Conservation (phyloP, 2,113 vertebrate species). For the Alectura lathami region DNA sequence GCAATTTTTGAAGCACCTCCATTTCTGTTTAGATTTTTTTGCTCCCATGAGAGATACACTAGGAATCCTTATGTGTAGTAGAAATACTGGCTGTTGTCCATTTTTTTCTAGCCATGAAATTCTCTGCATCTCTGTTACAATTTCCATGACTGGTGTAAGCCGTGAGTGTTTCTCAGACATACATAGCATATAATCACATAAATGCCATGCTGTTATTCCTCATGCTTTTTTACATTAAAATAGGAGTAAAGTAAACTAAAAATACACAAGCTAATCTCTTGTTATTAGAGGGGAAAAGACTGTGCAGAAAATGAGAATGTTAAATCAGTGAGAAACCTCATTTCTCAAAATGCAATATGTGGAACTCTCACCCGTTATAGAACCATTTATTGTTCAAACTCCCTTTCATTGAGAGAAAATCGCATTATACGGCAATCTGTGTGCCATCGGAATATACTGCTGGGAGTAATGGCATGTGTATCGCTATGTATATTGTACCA, state of each 20-base stretch:
- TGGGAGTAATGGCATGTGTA: not conserved
- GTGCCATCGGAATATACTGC: not conserved
- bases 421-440: not conserved
- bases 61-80: not conserved
- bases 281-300: not conserved
- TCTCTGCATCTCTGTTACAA: not conserved
- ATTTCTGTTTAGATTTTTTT: not conserved
- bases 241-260: not conserved
- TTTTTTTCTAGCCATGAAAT: not conserved
- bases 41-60: not conserved
- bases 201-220: not conserved
- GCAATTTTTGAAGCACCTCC: not conserved
- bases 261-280: not conserved
- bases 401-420: conserved; percentile 33
- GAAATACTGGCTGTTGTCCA: not conserved
- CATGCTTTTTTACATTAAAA: not conserved
- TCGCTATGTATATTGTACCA: not conserved
- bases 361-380: not conserved
- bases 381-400: conserved; percentile 35
- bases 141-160: not conserved
- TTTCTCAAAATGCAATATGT: conserved; percentile 43
- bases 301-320: not conserved
- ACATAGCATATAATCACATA: not conserved
- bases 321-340: conserved; percentile 17
- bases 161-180: not conserved